Percentiles rank a stretch among this genome's conserved stretches.
These are phyloP conservation scores for Melanotaenia boesemani DNA, from an alignment of 2,797 vertebrate species.

Conservation along the genomic window DNA sequence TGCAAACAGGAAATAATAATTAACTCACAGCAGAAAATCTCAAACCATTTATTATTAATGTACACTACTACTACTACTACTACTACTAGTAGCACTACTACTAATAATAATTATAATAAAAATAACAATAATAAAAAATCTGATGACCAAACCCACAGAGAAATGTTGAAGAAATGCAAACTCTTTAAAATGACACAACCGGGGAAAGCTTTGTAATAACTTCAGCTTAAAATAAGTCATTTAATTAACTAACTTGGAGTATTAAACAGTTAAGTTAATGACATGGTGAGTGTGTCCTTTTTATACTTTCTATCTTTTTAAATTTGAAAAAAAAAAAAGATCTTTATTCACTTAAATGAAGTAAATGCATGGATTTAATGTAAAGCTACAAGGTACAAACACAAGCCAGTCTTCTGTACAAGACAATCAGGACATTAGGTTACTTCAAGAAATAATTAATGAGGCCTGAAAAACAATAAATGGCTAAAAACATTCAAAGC, in stretches of 20 bases:
- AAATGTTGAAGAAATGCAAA: conserved; percentile 4
- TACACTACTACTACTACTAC: too few relatives aligned
- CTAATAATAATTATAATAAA: too few relatives aligned
- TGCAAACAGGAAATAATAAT: conserved; percentile 34
- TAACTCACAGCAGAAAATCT: background rate
- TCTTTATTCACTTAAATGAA: conserved; percentile 1
- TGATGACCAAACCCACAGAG: conserved; percentile 11
- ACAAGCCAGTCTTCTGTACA: conserved; percentile 9
- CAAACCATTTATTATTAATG: background rate
- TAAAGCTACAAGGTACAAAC: too few relatives aligned
- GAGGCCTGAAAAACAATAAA: conserved; percentile 22
- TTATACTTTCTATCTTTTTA: too few relatives aligned
- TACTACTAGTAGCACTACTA: too few relatives aligned
- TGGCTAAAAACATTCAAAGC: conserved; percentile 4
- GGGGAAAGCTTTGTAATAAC: conserved; percentile 20
- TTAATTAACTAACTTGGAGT: conserved; percentile 50
- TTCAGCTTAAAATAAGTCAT: conserved; percentile 29
- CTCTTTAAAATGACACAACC: conserved; percentile 5
- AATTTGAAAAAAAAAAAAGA: background rate
- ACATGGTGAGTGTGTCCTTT: too few relatives aligned
- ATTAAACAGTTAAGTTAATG: conserved; percentile 21
- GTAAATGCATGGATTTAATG: conserved; percentile 5
- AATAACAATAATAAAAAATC: background rate
- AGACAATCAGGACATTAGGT: conserved; percentile 22
- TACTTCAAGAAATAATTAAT: conserved; percentile 10